phyloP scores from a whole-genome alignment of 2,113 vertebrate genomes.

The Cacatua alba region DNA sequence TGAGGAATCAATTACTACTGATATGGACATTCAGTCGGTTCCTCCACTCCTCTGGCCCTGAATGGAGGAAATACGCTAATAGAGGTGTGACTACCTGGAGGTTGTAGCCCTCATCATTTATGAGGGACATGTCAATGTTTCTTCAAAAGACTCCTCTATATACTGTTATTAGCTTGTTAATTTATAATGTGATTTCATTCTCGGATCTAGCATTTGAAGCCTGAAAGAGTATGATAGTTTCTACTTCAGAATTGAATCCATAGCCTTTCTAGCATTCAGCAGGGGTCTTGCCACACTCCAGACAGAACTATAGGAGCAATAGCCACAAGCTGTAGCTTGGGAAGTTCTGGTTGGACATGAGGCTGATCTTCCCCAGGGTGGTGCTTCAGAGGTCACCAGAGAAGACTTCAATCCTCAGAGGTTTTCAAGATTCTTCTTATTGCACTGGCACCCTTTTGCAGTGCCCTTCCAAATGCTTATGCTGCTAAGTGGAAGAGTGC shows the following conservation, averaged over 20 bases:
- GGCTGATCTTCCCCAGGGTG: neutral
- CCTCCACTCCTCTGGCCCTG: neutral
- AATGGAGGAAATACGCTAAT: neutral
- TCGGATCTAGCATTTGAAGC: neutral
- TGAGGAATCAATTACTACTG: neutral
- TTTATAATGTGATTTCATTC: neutral
- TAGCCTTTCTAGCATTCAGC: neutral
- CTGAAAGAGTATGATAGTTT: neutral
- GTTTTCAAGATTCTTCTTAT: neutral
- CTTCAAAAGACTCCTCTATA: neutral
- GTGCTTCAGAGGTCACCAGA: neutral
- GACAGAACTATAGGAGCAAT: neutral
- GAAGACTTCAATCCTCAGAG: neutral
- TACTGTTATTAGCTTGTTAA: neutral
- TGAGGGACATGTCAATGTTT: neutral
- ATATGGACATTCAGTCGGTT: neutral
- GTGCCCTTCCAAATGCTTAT: neutral
- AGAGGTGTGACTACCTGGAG: neutral
- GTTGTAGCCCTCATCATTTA: neutral
- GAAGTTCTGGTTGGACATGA: neutral
- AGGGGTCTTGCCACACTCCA: neutral
- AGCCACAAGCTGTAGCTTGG: neutral
- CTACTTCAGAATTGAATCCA: neutral
- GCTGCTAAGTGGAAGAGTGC: neutral
- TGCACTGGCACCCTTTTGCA: neutral